These are phyloP conservation scores for Lophochroa leadbeateri DNA, from an alignment of 2,113 vertebrate species.

Conservation along the genomic window DNA sequence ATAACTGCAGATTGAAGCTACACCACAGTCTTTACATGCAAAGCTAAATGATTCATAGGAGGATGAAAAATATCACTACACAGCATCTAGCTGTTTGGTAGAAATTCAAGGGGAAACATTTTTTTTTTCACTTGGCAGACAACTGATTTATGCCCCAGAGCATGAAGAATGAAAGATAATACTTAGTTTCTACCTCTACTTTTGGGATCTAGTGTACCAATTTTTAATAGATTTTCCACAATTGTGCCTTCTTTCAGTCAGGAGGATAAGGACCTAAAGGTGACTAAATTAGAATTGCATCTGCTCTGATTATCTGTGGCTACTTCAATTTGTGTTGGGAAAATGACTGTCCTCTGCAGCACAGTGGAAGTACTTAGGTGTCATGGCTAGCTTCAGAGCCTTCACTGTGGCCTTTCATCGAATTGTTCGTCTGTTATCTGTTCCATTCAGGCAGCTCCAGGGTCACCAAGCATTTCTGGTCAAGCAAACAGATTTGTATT, in stretches of 20 bases:
- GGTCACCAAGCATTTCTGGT: background rate
- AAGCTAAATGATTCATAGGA: background rate
- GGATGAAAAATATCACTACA: background rate
- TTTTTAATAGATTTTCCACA: background rate
- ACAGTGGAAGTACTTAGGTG: background rate
- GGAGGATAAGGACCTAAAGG: background rate
- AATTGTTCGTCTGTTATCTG: background rate
- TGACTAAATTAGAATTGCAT: background rate
- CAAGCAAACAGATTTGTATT: background rate
- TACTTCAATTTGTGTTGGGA: background rate
- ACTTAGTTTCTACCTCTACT: background rate
- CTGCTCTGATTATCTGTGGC: background rate
- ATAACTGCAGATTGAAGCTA: background rate
- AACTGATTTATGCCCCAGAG: background rate
- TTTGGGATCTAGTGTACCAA: background rate
- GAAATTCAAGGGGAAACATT: slow-evolving; percentile 2
- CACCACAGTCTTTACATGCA: background rate
- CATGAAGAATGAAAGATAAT: background rate
- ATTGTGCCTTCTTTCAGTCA: background rate
- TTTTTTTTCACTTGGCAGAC: background rate
- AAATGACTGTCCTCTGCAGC: background rate
- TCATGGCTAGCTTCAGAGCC: background rate
- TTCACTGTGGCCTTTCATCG: background rate
- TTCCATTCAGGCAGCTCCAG: background rate
- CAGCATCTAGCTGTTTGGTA: background rate